phyloP scores from a whole-genome alignment of 2,888 invertebrate species.

The Lutraria lutraria region DNA sequence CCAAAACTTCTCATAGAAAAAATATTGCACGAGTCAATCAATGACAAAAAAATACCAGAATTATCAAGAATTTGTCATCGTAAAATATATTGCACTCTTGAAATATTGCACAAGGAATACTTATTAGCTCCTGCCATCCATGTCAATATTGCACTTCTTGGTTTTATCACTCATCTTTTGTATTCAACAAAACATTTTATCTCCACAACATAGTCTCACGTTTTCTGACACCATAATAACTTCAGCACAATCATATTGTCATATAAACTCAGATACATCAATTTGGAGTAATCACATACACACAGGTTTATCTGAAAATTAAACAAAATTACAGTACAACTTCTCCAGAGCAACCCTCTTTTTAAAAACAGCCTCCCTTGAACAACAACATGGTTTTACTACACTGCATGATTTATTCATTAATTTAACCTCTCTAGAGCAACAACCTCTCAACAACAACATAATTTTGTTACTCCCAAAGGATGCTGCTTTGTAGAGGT shows the following conservation, averaged over 20 bases:
- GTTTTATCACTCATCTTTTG: no score
- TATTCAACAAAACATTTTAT: background rate
- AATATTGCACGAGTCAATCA: background rate
- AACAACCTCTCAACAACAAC: no score
- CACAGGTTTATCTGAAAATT: background rate
- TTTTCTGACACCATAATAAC: background rate
- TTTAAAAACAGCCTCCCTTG: no score
- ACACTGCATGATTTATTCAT: no score
- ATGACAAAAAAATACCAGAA: background rate
- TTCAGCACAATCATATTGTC: background rate
- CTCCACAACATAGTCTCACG: background rate
- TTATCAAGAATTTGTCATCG: background rate
- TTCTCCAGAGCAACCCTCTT: no score
- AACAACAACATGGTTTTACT: no score
- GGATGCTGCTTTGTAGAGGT: no score
- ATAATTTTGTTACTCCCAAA: no score
- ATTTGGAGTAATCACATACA: background rate
- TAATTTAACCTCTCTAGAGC: no score
- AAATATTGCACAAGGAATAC: background rate
- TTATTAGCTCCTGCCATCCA: background rate
- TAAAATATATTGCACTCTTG: background rate
- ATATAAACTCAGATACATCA: conserved; percentile 1
- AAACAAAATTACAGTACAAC: no score
- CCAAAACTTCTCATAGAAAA: background rate
- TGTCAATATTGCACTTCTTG: no score